A percentile compares a stretch with the other conserved stretches of the same genome.
Conservation (phyloP, 2,797 vertebrate species). For the Acrossocheilus wenchowensis region DNA sequence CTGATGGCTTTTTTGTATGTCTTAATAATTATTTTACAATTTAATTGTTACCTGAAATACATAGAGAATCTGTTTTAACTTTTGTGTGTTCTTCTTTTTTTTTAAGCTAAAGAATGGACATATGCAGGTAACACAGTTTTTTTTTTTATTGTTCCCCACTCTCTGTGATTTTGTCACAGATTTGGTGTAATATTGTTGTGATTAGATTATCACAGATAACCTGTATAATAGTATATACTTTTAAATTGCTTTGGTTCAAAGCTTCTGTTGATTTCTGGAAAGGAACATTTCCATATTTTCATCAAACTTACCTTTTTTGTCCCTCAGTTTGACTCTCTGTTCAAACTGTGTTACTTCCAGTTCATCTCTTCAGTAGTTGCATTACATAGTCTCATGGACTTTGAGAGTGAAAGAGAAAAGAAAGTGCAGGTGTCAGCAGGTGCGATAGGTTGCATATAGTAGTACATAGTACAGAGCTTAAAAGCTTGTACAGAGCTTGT, state of each 20-base stretch:
- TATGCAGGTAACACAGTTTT: slow-evolving; percentile 60
- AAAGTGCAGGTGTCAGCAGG: slow-evolving; percentile 44
- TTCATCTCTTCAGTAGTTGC: slow-evolving; percentile 69
- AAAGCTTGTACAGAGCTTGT: background rate
- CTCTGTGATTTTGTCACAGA: background rate
- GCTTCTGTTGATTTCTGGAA: background rate
- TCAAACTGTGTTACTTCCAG: slow-evolving; percentile 72
- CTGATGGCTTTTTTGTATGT: background rate
- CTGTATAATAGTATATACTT: background rate
- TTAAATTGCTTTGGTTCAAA: background rate
- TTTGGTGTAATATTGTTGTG: background rate
- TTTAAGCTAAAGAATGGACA: slow-evolving; percentile 61
- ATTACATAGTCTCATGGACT: slow-evolving; percentile 18
- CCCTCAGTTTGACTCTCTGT: no score
- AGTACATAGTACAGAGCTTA: background rate
- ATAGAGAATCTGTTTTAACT: background rate
- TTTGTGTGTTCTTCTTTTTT: slow-evolving; percentile 15
- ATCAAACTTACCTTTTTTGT: no score
- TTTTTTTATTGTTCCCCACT: background rate
- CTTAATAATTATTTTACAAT: background rate
- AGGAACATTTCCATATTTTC: no score
- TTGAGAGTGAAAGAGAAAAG: background rate
- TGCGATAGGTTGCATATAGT: slow-evolving; percentile 41
- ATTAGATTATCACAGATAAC: background rate
- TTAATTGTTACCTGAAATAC: background rate